These are phyloP conservation scores for Meles meles DNA, from an alignment of 2,113 vertebrate species.

Conservation along the genomic window DNA sequence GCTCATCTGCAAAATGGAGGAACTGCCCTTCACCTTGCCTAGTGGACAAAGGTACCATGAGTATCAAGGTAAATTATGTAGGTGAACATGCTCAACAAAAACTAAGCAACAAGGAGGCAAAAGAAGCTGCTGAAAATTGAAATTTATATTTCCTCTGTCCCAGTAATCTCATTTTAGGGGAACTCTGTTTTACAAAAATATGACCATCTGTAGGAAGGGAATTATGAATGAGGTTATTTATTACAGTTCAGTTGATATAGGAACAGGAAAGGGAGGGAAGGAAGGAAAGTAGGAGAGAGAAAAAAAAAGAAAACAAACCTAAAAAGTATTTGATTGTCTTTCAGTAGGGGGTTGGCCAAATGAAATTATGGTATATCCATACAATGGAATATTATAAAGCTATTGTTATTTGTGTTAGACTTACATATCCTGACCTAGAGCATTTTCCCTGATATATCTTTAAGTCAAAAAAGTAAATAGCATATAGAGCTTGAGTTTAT, in stretches of 20 bases:
- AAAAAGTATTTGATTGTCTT: not conserved
- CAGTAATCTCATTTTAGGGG: not conserved
- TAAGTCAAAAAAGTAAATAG: slow-evolving; percentile 33
- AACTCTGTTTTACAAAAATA: not conserved
- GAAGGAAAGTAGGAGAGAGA: no score
- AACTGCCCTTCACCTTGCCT: not conserved
- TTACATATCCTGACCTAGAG: not conserved
- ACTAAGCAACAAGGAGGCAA: not conserved
- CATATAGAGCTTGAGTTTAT: not conserved
- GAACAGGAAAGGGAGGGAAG: not conserved
- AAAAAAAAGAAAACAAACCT: not conserved
- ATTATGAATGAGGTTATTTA: not conserved
- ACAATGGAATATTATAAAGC: not conserved
- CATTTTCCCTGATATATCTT: not conserved
- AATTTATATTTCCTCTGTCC: not conserved
- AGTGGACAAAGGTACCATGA: not conserved
- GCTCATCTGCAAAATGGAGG: not conserved
- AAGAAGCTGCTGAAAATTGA: not conserved
- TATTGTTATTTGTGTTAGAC: slow-evolving; percentile 15
- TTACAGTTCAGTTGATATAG: not conserved
- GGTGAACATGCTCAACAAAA: not conserved
- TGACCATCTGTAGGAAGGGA: not conserved
- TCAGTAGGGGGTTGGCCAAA: not conserved
- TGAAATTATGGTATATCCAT: not conserved
- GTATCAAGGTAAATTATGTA: not conserved